Base-by-base conservation (phyloP, 1,140 invertebrate genomes). In the Drosophila sturtevanti region DNA sequence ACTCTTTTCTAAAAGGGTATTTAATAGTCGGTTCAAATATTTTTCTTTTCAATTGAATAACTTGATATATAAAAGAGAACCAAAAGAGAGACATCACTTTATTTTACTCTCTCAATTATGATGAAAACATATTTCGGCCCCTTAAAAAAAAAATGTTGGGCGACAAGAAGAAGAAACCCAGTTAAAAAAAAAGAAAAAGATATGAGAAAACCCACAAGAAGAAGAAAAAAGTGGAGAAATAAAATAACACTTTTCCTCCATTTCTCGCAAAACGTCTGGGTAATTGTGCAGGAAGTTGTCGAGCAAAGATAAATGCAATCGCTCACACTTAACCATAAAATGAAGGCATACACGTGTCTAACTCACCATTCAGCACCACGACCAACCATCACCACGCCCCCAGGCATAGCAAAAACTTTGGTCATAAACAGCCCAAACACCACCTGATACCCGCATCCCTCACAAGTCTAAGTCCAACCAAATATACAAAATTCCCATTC, bases 1-100 rank as follows among this genome's bases (percentile, higher is more conserved):
- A n/a, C n/a, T n/a, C n/a, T n/a, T n/a, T n/a, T n/a, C n/a, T 31
- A 6, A 31, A 4, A 48, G 41, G 16, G 41, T 11, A 48, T 21
- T 2, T 48, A 0, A 1, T 4, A 16, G 41, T 48, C 16, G 18
- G 1, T n/a, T 38, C 4, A 21, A 4, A 21, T 18, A 11, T 21
- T 48, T 48, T 21, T 6, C 41, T 85, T 81, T 77, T 63, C 71
- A 87, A 76, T 86, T 69, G 76, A 71, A 79, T 82, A 87, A 66
- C 84, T 70, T 62, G 65, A 52, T 65, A 62, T 18, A 22, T 48
- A 31, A 1, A 51, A 38, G 52, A 27, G 52, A 38, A 58, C 11
- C 6, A 22, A 41, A 21, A 6, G 9, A 60, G 18, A 38, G 34
- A 34, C 66, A 11, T 64, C 24, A 34, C 63, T 71, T 61, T 21